Percentiles rank a stretch among this genome's conserved stretches.
Evolutionary conservation across 1,140 invertebrate species (phyloP).

Genomic region (Macrostomum lignano): DNA sequence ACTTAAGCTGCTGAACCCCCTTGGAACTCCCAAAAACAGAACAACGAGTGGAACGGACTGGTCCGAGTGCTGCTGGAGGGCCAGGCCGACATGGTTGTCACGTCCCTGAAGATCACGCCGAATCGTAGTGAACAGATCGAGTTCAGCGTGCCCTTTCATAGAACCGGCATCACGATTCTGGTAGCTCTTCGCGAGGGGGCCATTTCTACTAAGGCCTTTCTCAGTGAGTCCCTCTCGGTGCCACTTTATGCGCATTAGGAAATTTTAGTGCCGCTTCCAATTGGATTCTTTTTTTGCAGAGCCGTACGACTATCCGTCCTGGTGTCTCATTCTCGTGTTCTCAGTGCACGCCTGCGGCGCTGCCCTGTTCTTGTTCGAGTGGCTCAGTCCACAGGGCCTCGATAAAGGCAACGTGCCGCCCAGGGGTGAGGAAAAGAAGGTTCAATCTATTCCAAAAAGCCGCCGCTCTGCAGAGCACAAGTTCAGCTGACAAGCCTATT

Average conservation of each 20-base stretch:
- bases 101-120: slow-evolving; percentile 81
- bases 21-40: too few species aligned
- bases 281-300: too few species aligned
- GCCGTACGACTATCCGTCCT: slow-evolving; percentile 84
- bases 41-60: slow-evolving; percentile 72
- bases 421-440: slow-evolving; percentile 22
- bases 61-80: slow-evolving; percentile 66
- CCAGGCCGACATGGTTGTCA: slow-evolving; percentile 75
- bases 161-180: slow-evolving; percentile 85
- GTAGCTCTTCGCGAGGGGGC: slow-evolving; percentile 87
- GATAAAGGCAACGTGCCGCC: slow-evolving; percentile 16
- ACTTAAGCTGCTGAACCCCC: too few species aligned
- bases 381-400: slow-evolving; percentile 31
- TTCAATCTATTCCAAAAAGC: too few species aligned
- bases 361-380: slow-evolving; percentile 87
- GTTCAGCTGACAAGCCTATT: too few species aligned
- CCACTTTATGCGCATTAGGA: too few species aligned
- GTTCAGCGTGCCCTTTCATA: slow-evolving; percentile 85
- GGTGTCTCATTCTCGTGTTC: slow-evolving; percentile 80
- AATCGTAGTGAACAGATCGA: slow-evolving; percentile 60
- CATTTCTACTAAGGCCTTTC: slow-evolving; percentile 87
- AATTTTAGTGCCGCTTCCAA: too few species aligned
- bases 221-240: slow-evolving; percentile 45
- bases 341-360: slow-evolving; percentile 83
- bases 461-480: too few species aligned